Conservation (phyloP, 2,797 vertebrate species). For the Dermochelys coriacea region DNA sequence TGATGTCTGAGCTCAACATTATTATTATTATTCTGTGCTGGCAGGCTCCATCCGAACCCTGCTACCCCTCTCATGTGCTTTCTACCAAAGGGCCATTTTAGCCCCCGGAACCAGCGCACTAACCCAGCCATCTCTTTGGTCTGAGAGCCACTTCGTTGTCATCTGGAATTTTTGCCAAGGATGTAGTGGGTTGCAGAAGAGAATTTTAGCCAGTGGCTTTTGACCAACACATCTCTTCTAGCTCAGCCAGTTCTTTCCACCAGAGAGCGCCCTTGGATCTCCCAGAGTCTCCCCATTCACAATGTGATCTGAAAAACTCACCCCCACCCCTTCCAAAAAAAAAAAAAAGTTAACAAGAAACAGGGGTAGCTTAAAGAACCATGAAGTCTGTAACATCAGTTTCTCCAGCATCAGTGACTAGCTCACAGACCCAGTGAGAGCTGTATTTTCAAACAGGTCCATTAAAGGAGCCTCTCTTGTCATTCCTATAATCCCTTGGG, state of each 20-base stretch:
- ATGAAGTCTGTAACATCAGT: neutral
- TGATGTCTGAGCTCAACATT: neutral
- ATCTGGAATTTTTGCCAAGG: neutral
- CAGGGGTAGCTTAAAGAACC: neutral
- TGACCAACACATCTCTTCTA: neutral
- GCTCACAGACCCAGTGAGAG: neutral
- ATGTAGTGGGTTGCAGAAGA: neutral
- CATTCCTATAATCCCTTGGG: neutral
- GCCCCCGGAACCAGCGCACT: neutral
- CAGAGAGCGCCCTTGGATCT: slow-evolving; percentile 48
- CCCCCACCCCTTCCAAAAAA: neutral
- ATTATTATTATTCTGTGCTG: neutral
- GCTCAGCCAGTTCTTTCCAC: slow-evolving; percentile 26
- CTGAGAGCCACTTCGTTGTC: neutral
- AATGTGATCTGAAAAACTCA: neutral
- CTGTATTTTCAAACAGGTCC: neutral
- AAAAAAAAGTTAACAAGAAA: neutral
- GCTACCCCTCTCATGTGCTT: neutral
- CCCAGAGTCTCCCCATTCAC: neutral
- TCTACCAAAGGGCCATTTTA: neutral
- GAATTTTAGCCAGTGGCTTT: neutral
- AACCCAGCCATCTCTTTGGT: neutral
- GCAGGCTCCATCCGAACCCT: neutral
- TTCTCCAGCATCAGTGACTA: neutral
- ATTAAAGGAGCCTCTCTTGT: neutral